Evolutionary conservation across 1,140 invertebrate genomes (phyloP), one percentile per base, ranked within the genome.

Genomic region (Papilio dardanus): DNA sequence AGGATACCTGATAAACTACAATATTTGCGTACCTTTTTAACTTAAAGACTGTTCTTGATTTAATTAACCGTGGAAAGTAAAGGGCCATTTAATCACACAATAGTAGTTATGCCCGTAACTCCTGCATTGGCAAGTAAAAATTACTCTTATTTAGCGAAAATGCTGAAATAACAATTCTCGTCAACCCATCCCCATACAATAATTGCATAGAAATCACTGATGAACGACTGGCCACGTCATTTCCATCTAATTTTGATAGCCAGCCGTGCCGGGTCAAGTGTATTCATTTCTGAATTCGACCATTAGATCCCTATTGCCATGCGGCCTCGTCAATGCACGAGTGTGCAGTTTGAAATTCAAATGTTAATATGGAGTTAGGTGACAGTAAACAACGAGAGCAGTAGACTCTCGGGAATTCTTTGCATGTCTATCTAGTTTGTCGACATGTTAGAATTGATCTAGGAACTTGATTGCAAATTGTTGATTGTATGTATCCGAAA

Each of bases 361-460:
- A 82, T 84, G 83, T 79, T 75, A 81, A 84, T 81, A 79, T 79
- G 75, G 77, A 79, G 76, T 79, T 76, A 83, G 81, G 77, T 81
- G 82, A 80, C 81, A 80, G 76, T 75, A 74, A 42, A 74, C 58
- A 80, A 50, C 37, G 67, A 74, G 75, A 68, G 69, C 74, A 62
- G 81, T 78, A 67, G 65, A 74, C 85, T 75, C 85, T 54, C n/a
- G 77, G 81, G 86, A 79, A 75, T 82, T 88, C 83, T 86, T 86
- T 88, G 81, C 85, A 84, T 83, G 83, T 85, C 83, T 78, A 83
- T 79, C 80, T 79, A 78, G 81, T 86, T 86, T 86, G 82, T 82
- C 74, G 81, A 79, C 75, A 73, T 81, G 77, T 81, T 68, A 40
- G 77, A 54, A 54, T 50, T 54, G 50, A 54, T 54, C 10, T 54